Conservation (phyloP, 2,888 invertebrate species). For the Euclidia mi region DNA sequence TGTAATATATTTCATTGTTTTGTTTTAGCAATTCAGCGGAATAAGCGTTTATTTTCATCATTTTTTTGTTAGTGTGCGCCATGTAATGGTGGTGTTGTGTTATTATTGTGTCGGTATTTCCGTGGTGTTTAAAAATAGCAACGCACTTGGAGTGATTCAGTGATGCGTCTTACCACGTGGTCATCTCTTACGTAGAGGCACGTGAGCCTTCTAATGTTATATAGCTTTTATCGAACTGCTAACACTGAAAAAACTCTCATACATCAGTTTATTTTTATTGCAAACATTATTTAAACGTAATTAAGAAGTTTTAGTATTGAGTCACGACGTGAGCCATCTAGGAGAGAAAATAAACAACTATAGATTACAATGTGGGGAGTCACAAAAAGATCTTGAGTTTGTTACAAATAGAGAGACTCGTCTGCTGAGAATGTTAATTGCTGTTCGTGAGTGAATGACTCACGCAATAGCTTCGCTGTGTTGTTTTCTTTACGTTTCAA, state of each 20-base stretch:
- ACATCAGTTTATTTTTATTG: constrained; percentile 35
- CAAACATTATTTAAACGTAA: constrained; percentile 31
- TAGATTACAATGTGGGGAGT: constrained; percentile 16
- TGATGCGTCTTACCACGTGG: constrained; percentile 55
- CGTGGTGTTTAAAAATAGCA: constrained; percentile 42
- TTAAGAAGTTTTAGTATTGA: constrained; percentile 35
- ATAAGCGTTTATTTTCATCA: too few relatives aligned
- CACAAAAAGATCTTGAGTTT: constrained; percentile 29
- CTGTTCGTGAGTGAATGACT: constrained; percentile 20
- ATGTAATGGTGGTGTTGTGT: constrained; percentile 5
- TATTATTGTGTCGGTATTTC: constrained; percentile 27
- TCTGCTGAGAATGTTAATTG: constrained; percentile 34
- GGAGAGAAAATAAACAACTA: constrained; percentile 35
- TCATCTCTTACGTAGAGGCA: constrained; percentile 46
- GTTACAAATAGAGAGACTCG: constrained; percentile 28
- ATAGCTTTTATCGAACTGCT: constrained; percentile 50
- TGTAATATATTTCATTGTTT: neutral
- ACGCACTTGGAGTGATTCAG: constrained; percentile 45
- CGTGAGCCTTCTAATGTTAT: constrained; percentile 51
- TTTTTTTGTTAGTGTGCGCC: neutral
- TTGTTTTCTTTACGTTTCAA: neutral
- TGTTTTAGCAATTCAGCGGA: neutral
- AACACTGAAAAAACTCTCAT: constrained; percentile 32
- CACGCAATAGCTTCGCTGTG: neutral
- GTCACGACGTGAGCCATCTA: constrained; percentile 26